Conservation (phyloP, 37 sponge, comb jelly and placozoan genomes). For the Amphimedon queenslandica region DNA sequence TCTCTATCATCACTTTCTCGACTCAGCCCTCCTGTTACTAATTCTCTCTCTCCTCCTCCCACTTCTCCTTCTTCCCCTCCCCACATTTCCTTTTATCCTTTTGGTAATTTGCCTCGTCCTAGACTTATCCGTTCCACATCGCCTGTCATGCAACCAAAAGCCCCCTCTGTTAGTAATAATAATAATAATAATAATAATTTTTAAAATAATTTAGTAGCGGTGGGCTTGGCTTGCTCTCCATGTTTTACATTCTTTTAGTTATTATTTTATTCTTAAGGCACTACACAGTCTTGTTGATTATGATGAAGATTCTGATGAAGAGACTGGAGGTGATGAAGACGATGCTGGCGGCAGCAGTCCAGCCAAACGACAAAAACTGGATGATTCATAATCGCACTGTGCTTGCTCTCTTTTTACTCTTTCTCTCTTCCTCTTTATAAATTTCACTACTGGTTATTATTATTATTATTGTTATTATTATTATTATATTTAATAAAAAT, state of each 20-base stretch:
- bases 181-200: neutral
- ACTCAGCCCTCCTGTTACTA: constrained; percentile 2
- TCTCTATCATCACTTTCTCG: constrained; percentile 1
- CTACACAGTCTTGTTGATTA: constrained; percentile 68
- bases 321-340: constrained; percentile 20
- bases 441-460: too few relatives aligned
- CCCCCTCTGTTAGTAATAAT: neutral
- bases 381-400: neutral
- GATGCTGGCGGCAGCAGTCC: neutral
- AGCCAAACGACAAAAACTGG: constrained; percentile 58
- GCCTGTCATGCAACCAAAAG: neutral
- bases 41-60: neutral
- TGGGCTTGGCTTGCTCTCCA: neutral
- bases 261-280: constrained; percentile 13
- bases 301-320: constrained; percentile 80
- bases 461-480: too few relatives aligned
- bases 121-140: too few relatives aligned
- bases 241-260: constrained; percentile 1
- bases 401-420: neutral
- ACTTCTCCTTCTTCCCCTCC: constrained; percentile 10
- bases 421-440: too few relatives aligned
- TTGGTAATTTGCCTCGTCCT: too few relatives aligned
- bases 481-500: too few relatives aligned
- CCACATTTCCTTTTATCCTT: constrained; percentile 4
- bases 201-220: too few relatives aligned